Conservation (phyloP, 2,113 vertebrate species). For the Boulengeromyrus knoepffleri region DNA sequence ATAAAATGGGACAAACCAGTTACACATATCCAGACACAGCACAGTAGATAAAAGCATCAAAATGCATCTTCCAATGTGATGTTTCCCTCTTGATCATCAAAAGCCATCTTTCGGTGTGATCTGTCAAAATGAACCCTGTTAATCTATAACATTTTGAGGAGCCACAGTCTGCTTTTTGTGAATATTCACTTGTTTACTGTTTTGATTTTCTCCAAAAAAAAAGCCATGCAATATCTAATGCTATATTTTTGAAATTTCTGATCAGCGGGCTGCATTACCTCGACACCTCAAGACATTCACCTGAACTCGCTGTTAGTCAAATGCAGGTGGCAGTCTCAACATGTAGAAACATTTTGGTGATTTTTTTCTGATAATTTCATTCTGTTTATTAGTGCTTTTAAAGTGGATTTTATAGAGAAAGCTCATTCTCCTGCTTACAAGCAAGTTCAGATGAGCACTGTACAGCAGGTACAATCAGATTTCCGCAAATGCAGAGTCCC, state of each 20-base stretch:
- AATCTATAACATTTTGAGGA: not conserved
- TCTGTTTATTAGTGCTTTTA: not conserved
- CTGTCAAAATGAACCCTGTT: not conserved
- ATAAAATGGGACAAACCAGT: not conserved
- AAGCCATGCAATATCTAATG: not conserved
- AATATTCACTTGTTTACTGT: not conserved
- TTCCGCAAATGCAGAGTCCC: not conserved
- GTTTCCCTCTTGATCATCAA: not conserved
- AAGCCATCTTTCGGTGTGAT: not conserved
- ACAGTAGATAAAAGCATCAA: not conserved
- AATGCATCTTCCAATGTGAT: not conserved
- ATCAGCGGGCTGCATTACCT: not conserved
- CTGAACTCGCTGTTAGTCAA: not conserved
- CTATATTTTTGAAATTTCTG: not conserved
- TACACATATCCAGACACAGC: not conserved
- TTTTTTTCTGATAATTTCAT: not conserved
- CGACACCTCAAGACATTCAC: not conserved
- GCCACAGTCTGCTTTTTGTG: not conserved
- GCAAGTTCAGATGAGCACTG: not conserved
- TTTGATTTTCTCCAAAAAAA: not conserved
- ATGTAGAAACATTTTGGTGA: not conserved
- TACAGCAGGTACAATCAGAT: not conserved
- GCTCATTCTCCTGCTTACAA: not conserved
- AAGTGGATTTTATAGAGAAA: not conserved
- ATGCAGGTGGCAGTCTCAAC: not conserved